Base-by-base conservation (phyloP, 2,888 invertebrate genomes). In the Drosophila suboccidentalis region DNA sequence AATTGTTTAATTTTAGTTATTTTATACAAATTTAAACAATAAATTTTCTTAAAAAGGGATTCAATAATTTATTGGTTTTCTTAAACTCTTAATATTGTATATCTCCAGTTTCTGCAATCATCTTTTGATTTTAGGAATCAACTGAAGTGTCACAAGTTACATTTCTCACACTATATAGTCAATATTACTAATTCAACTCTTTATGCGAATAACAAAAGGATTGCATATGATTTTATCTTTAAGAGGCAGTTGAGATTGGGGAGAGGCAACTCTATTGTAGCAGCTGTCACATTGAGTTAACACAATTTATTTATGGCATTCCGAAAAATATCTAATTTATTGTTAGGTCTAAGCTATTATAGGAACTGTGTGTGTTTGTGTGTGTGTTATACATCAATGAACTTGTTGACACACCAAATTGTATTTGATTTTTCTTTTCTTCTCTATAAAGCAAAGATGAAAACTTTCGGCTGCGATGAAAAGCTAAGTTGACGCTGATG, bases 301-400 rank as follows among this genome's bases (percentile, higher is more conserved):
- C 43, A 59, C 43, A 57, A 55, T 55, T 53, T 62, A 60, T 63
- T 63, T 36, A 74, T 73, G 60, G 19, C 74, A 66, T 55, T 47
- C 62, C 39, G 4, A 61, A 71, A 79, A 78, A 75, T 81, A 84
- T 71, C 78, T 71, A 71, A 82, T 72, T 78, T 78, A 78, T 87
- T 78, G 79, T 66, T 39, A 15, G 13, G 34, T 9, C 38, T 47
- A 26, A 34, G 29, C 11, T 29, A 15, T 67, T 22, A 43, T n/a
- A 34, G 15, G 19, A 53, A 26, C 39, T 43, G 17, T 17, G 39
- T 15, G 10, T n/a, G 26, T 32, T 13, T 13, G 9, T 32, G 32
- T 78, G 57, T 62, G 53, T 61, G 13, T 71, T 71, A 66, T 61
- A 63, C 54, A 67, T 67, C 68, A 71, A 78, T 75, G 55, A 77